These are phyloP conservation scores for Lucilia cuprina DNA, from an alignment of 1,140 invertebrate genomes.

Conservation along the genomic window DNA sequence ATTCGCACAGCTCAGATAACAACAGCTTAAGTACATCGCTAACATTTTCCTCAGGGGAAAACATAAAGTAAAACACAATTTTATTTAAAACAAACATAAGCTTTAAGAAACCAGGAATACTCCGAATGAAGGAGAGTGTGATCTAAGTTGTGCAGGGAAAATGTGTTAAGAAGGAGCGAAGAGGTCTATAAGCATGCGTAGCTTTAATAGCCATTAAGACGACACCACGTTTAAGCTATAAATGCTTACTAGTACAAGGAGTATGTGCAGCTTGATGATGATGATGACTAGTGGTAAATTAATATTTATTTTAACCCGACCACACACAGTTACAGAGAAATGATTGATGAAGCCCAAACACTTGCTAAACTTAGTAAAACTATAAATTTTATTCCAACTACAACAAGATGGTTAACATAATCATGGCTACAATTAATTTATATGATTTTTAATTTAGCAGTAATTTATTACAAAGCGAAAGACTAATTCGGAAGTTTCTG, in stretches of 20 bases:
- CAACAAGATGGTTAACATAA: too few relatives aligned
- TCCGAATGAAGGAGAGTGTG: not conserved
- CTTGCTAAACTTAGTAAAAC: not conserved
- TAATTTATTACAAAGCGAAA: too few relatives aligned
- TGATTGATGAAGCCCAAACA: constrained; percentile 1
- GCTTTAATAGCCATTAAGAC: too few relatives aligned
- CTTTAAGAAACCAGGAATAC: not conserved
- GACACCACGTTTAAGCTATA: not conserved
- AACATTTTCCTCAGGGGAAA: not conserved
- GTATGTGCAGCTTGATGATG: not conserved
- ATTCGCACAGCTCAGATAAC: constrained; percentile 11
- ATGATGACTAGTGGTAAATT: not conserved
- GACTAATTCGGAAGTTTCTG: too few relatives aligned
- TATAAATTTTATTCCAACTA: not conserved
- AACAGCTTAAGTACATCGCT: not conserved
- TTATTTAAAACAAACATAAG: not conserved
- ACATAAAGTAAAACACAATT: not conserved
- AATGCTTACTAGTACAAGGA: not conserved
- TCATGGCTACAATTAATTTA: too few relatives aligned
- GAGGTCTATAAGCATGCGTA: not conserved
- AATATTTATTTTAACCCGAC: not conserved
- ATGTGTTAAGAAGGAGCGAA: not conserved
- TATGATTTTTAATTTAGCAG: too few relatives aligned
- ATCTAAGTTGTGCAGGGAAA: too few relatives aligned
- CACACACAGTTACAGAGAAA: not conserved